Evolutionary conservation across 2,797 vertebrate genomes (phyloP).

Genomic region (Argentina silus): DNA sequence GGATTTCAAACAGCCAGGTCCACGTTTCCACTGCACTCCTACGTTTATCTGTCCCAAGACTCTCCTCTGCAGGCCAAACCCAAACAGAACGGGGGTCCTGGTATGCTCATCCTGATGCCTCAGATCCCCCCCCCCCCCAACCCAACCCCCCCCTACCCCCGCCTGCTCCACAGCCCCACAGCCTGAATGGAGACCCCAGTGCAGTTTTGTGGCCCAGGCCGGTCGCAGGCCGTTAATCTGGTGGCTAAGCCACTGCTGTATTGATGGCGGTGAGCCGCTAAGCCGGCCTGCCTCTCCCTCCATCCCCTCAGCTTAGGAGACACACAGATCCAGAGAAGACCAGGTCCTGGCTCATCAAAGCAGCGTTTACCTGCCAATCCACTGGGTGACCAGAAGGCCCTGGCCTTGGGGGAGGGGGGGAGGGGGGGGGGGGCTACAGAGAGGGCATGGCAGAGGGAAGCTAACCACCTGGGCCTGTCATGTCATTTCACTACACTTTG

Average conservation of each 20-base stretch:
- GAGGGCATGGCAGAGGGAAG: slow-evolving; percentile 7
- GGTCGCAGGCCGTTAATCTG: slow-evolving; percentile 79
- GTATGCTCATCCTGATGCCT: slow-evolving; percentile 61
- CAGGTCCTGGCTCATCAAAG: slow-evolving; percentile 52
- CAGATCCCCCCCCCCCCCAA: slow-evolving; percentile 52
- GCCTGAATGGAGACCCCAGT: slow-evolving; percentile 66
- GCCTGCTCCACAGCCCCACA: slow-evolving; percentile 60
- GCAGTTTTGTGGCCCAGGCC: slow-evolving; percentile 71
- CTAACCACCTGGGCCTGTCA: slow-evolving; percentile 11
- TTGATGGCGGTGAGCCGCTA: slow-evolving; percentile 75
- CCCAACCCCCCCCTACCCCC: slow-evolving; percentile 59
- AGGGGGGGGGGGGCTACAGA: slow-evolving; percentile 8
- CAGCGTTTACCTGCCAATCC: slow-evolving; percentile 62
- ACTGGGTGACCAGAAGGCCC: slow-evolving; percentile 44
- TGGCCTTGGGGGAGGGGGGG: slow-evolving; percentile 16
- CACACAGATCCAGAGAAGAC: slow-evolving; percentile 61
- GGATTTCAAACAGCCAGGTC: slow-evolving; percentile 54
- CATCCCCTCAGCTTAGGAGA: slow-evolving; percentile 67
- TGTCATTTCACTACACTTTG: slow-evolving; percentile 61
- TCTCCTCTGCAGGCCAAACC: slow-evolving; percentile 66
- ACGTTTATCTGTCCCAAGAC: slow-evolving; percentile 67
- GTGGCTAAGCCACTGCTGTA: slow-evolving; percentile 80
- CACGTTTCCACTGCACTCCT: slow-evolving; percentile 60
- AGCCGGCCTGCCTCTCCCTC: slow-evolving; percentile 72
- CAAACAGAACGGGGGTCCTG: slow-evolving; percentile 65